Base-by-base conservation (phyloP, 2,888 invertebrate species). In the Meandrusa payeni region DNA sequence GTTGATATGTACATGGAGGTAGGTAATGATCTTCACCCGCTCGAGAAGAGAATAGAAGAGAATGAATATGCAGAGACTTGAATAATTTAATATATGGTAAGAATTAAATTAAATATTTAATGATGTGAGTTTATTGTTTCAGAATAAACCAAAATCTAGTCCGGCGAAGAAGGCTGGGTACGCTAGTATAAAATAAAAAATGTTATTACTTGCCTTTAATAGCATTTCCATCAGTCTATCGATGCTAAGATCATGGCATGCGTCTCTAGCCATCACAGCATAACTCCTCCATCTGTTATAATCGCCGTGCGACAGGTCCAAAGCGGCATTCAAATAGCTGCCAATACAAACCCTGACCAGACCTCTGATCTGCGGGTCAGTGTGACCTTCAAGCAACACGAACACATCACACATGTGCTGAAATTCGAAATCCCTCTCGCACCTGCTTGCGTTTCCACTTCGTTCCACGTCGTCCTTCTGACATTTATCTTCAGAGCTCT, bases 331-430 rank as follows among this genome's bases (percentile, higher is more conserved):
- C 51, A 95, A 76, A 64, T 94, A 92, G 56, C 88, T 89, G 0
- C 93, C 93, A 39, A 94, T 87, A 53, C 95, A 82, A 3, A 91
- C 79, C 46, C 93, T 89, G 0, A 93, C 86, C 42, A 92, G 87
- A 5, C 96, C 96, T 57, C 95, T 88, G 23, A 97, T 89, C 67
- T 96, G 95, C 0, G 95, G 96, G 76, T 97, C 97, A 29, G 86
- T 77, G 71, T 97, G 96, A 49, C 88, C 81, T 22, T 91, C 90
- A 52, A 93, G 92, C 19, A 93, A 71, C 19, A 63, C 50, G 50
- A 95, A 82, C 10, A 95, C 71, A 69, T 96, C 96, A 4, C 89
- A 88, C 52, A 96, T 83, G 57, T 89, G 89, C 63, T 94, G 94
- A 55, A 59, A 76, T 39, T 82, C 78, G 36, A 85, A 83, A 3